Evolutionary conservation across 2,797 vertebrate genomes (phyloP).

Genomic region (Cercopithecus diana): DNA sequence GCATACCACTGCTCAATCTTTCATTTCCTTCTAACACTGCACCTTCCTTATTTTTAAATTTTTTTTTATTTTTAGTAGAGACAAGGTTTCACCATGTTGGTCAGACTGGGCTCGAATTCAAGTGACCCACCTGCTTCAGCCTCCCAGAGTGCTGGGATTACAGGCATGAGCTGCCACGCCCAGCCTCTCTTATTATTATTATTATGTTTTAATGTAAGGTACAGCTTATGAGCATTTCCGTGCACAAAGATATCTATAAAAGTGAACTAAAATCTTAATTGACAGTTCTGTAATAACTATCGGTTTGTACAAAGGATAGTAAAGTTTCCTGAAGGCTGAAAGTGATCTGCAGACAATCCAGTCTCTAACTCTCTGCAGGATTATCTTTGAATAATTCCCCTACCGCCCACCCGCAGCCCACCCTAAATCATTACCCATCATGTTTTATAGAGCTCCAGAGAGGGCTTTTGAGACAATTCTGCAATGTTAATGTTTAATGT

Average conservation of each 20-base stretch:
- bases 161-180: no score
- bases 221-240: not conserved
- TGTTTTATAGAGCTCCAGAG: slow-evolving; percentile 40
- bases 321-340: slow-evolving; percentile 29
- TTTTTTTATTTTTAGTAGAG: not conserved
- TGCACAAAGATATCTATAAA: slow-evolving; percentile 42
- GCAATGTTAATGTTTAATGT: slow-evolving; percentile 57
- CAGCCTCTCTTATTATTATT: not conserved
- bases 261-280: slow-evolving; percentile 43
- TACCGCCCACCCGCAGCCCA: not conserved
- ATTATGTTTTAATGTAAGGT: not conserved
- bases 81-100: not conserved
- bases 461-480: slow-evolving; percentile 53
- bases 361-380: not conserved
- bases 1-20: not conserved
- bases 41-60: not conserved
- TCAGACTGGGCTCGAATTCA: not conserved
- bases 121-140: no score
- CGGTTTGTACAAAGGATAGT: slow-evolving; percentile 35
- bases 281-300: slow-evolving; percentile 15
- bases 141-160: not conserved
- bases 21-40: slow-evolving; percentile 20
- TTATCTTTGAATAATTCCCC: slow-evolving; percentile 48
- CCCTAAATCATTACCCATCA: slow-evolving; percentile 42
- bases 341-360: slow-evolving; percentile 40